phyloP scores from a whole-genome alignment of 2,797 vertebrate species.

The Menidia menidia region DNA sequence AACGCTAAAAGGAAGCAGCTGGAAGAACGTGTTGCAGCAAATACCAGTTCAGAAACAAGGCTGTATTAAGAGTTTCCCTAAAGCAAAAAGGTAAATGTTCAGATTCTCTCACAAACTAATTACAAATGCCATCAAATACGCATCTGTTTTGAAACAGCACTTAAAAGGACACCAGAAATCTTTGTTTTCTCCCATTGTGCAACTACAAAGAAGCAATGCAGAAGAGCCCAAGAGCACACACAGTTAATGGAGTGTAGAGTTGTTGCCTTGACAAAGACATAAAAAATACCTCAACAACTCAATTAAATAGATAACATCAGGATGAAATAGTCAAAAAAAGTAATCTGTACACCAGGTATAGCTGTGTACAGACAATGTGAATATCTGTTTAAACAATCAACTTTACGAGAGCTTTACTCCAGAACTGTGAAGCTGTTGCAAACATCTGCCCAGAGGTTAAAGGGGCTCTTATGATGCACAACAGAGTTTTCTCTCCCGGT shows the following conservation, averaged over 20 bases:
- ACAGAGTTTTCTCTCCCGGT: slow-evolving; percentile 20
- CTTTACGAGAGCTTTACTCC: slow-evolving; percentile 2
- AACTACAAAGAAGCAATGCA: background rate
- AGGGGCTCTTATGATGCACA: slow-evolving; percentile 27
- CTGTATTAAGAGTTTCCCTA: too few relatives aligned
- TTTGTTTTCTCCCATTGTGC: background rate
- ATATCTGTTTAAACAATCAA: background rate
- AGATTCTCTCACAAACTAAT: too few relatives aligned
- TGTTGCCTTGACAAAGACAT: slow-evolving; percentile 1
- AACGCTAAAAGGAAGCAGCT: too few relatives aligned
- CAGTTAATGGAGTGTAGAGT: background rate
- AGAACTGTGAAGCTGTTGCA: slow-evolving; percentile 19
- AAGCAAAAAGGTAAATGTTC: too few relatives aligned
- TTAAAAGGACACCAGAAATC: too few relatives aligned
- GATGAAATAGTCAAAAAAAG: slow-evolving; percentile 5
- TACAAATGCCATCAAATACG: too few relatives aligned
- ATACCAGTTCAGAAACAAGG: too few relatives aligned
- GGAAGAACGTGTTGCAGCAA: too few relatives aligned
- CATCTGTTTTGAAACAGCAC: too few relatives aligned
- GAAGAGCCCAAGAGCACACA: background rate
- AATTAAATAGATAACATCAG: slow-evolving; percentile 16
- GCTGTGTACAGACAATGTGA: background rate
- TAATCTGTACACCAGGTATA: background rate
- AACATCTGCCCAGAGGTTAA: slow-evolving; percentile 9
- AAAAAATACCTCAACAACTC: background rate